Base-by-base conservation (phyloP, 2,797 vertebrate genomes). In the Sebastes jordani region DNA sequence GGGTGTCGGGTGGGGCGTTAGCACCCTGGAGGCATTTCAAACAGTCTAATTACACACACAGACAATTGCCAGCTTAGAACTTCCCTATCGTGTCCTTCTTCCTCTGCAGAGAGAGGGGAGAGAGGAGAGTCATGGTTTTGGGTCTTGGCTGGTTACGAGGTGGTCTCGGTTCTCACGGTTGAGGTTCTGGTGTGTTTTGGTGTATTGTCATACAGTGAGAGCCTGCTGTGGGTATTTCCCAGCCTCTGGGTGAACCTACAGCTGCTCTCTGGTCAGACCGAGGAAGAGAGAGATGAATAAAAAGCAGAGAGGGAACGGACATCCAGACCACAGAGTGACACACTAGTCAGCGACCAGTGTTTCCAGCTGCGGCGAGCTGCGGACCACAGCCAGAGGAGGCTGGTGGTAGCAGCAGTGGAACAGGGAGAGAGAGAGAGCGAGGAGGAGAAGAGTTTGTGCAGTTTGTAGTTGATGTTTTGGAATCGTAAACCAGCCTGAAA, bases 241-340 rank as follows among this genome's bases (percentile, higher is more conserved):
- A 88, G 91, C 93, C 92, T 94, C 85, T 89, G 54, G 36, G 70
- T 93, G 93, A 94, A 92, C 92, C 88, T 84, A 76, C 80, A 78
- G 77, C 83, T 83, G 81, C 77, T 67, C 82, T 91, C 83, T 87
- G 90, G 89, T 94, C 90, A 82, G 60, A 84, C 25, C 11, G n/a
- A 72, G 78, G 74, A 80, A 66, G 54, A 76, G 54, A 76, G 46
- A 76, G 76, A 82, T 83, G 70, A 85, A 86, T 78, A 36, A 83
- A 88, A 84, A 30, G 55, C 66, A 72, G 23, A 56, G 69, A 87
- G 73, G 67, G 82, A 89, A 67, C 6, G 56, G 73, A 62, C 85
- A 34, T 92, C 91, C 90, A 93, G 89, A 91, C 92, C 93, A 89
- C 91, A 91, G 71, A 62, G 85, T 83, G 75, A 90, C 89, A 90